phyloP scores from a whole-genome alignment of 2,113 vertebrate species.

The Cryptomyrus ogoouensis region DNA sequence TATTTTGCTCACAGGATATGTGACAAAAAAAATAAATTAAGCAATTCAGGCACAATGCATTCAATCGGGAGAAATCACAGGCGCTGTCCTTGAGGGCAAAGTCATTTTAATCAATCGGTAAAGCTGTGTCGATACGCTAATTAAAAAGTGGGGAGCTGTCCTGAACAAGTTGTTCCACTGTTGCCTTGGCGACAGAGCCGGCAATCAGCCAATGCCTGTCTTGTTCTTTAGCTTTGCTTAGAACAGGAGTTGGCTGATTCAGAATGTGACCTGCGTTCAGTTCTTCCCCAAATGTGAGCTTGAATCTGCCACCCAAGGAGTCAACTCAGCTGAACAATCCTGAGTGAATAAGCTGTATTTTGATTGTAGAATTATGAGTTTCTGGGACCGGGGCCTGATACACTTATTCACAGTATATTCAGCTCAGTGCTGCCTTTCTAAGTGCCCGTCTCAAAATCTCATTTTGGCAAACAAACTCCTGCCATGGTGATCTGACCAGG shows the following conservation, averaged over 20 bases:
- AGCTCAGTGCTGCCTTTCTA: slow-evolving; percentile 14
- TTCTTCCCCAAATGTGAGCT: not conserved
- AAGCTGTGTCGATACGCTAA: not conserved
- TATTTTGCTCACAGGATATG: not conserved
- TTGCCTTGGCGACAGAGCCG: not conserved
- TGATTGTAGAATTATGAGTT: not conserved
- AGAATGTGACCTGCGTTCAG: not conserved
- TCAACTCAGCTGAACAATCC: not conserved
- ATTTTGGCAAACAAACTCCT: not conserved
- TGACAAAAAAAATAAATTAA: not conserved
- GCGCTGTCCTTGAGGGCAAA: not conserved
- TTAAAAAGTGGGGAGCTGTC: not conserved
- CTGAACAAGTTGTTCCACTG: not conserved
- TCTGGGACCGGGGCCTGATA: not conserved
- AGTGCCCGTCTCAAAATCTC: slow-evolving; percentile 12
- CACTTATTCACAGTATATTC: not conserved
- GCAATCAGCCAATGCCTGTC: not conserved
- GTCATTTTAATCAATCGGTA: not conserved
- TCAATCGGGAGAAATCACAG: not conserved
- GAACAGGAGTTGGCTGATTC: not conserved
- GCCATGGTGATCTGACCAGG: not conserved
- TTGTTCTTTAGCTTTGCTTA: not conserved
- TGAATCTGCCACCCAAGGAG: not conserved
- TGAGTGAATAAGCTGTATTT: not conserved
- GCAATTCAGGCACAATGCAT: not conserved